Percentiles rank a stretch among this genome's conserved stretches.
phyloP scores from a whole-genome alignment of 2,113 vertebrate genomes.

The Dromas ardeola region DNA sequence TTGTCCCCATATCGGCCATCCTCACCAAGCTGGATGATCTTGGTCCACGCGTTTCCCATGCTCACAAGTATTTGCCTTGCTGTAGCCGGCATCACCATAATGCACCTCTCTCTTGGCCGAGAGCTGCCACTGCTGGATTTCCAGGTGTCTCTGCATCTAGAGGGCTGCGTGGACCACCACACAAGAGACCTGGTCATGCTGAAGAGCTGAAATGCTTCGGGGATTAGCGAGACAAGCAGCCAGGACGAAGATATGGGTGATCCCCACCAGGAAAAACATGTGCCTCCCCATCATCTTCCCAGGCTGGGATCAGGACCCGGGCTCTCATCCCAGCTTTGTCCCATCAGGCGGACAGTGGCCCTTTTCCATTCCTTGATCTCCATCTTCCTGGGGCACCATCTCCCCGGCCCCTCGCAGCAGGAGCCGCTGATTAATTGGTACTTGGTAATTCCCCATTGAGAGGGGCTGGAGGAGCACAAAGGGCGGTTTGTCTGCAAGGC shows the following conservation, averaged over 20 bases:
- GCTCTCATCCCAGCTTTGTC: neutral
- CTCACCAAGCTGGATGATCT: neutral
- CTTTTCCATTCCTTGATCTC: neutral
- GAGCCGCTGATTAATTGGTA: neutral
- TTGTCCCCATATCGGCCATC: neutral
- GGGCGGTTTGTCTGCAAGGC: neutral
- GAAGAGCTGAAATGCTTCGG: neutral
- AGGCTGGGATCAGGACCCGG: neutral
- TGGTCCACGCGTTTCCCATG: neutral
- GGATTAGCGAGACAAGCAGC: neutral
- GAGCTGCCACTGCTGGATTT: neutral
- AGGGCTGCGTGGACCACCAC: neutral
- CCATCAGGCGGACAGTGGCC: neutral
- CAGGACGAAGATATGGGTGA: too few relatives aligned
- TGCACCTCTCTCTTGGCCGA: neutral
- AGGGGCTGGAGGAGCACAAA: conserved; percentile 21
- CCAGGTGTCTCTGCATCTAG: neutral
- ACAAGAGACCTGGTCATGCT: neutral
- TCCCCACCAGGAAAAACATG: rapidly evolving
- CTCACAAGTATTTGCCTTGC: neutral
- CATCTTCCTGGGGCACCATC: neutral
- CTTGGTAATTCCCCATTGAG: neutral
- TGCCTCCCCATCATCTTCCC: neutral
- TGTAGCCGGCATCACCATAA: neutral
- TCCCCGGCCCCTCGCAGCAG: neutral